phyloP scores from a whole-genome alignment of 2,888 invertebrate genomes.

The Eueremaeus valkanovi region DNA sequence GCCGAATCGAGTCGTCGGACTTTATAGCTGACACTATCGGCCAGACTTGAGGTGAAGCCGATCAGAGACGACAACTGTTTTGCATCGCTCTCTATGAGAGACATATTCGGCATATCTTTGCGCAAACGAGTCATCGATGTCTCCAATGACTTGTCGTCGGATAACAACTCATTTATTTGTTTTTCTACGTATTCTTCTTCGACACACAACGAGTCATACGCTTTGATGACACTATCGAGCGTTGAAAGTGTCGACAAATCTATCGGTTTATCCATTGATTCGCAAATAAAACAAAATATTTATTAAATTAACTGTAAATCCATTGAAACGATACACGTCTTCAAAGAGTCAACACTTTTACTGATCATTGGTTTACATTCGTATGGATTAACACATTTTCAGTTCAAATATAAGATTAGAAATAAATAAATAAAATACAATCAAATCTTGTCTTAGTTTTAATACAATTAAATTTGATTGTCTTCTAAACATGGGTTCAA shows the following conservation, averaged over 20 bases:
- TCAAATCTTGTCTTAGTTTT: too few species aligned
- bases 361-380: too few species aligned
- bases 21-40: constrained; percentile 91
- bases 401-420: too few species aligned
- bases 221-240: constrained; percentile 8
- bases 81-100: constrained; percentile 70
- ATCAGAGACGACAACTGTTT: constrained; percentile 79
- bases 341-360: too few species aligned
- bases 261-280: neutral
- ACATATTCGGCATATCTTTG: constrained; percentile 73
- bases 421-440: too few species aligned
- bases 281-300: neutral
- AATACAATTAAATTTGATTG: too few species aligned
- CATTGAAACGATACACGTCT: neutral
- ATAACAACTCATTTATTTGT: constrained; percentile 67
- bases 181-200: constrained; percentile 64
- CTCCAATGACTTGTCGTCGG: constrained; percentile 70
- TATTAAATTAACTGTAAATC: neutral
- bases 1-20: constrained; percentile 88
- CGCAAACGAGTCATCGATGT: constrained; percentile 74
- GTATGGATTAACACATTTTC: too few species aligned
- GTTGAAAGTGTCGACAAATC: neutral
- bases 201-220: neutral
- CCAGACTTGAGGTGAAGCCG: constrained; percentile 76
- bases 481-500: too few species aligned